Base-by-base conservation (phyloP, 2,797 vertebrate species). In the Dendrocincla fuliginosa region DNA sequence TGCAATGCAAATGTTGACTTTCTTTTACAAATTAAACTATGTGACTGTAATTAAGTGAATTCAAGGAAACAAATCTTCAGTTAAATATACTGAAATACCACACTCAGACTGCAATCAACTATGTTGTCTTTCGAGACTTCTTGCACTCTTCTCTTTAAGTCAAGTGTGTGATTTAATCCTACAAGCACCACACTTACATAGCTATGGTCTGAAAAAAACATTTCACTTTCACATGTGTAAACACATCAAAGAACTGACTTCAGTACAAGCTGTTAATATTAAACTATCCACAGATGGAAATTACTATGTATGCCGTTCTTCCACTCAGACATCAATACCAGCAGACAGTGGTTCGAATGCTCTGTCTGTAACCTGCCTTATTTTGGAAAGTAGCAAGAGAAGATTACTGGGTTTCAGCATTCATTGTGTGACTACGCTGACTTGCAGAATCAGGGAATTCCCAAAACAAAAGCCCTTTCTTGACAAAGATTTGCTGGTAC, bases 1-100 rank as follows among this genome's bases (percentile, higher is more conserved):
- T 87, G 89, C 65, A 94, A 85, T 86, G 92, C 76, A 96, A 96
- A 89, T 93, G 90, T 89, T 96, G 90, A 83, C 79, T 96, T 93
- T 76, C 70, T 95, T 93, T 77, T 71, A 89, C 79, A 93, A 96
- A 96, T 92, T 93, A 78, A 96, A 94, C 90, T 93, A 70, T 81
- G 57, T 93, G 69, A 68, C 84, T 92, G 57, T 77, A 96, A 96
- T 96, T 96, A 95, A 92, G 50, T 65, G 89, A 95, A 95, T 93
- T 96, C 87, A 95, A 83, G 47, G 57, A 91, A 92, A 95, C 39
- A 95, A 91, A 93, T 94, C 87, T 87, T 95, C 89, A 95, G 69
- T 91, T 89, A 94, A 95, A 92, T 41, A 78, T 33, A 94, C 25
- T 92, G 76, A 92, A 95, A 96, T 89, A 92, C 69, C 73, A 89